A percentile compares a stretch with the other conserved stretches of the same genome.
phyloP scores from a whole-genome alignment of 2,888 invertebrate species.

The Monoplex corrugatus region DNA sequence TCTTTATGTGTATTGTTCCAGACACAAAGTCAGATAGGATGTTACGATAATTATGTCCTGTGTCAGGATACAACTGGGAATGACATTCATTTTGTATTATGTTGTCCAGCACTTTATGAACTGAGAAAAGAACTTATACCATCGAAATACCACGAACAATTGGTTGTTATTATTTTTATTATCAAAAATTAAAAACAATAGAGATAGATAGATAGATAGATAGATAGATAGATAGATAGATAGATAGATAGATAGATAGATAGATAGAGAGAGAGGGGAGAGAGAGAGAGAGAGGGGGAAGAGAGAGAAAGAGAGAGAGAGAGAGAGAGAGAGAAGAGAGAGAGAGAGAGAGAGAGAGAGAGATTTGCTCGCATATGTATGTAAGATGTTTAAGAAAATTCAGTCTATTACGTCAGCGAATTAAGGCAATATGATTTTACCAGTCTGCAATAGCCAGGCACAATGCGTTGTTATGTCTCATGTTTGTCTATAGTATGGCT shows the following conservation, averaged over 20 bases:
- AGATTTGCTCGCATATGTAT: not conserved
- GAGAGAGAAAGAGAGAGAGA: not conserved
- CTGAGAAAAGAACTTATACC: not conserved
- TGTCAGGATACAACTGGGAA: not conserved
- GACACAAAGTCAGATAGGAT: not conserved
- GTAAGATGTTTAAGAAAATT: no score
- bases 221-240: not conserved
- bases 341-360: not conserved
- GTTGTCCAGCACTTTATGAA: not conserved
- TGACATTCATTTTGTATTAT: not conserved
- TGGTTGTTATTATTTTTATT: no score
- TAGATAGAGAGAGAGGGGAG: no score
- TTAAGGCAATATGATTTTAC: no score
- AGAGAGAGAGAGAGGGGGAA: not conserved
- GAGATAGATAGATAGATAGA: not conserved
- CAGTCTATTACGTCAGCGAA: no score
- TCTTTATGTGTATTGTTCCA: no score
- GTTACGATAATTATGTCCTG: not conserved
- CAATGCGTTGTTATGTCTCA: not conserved
- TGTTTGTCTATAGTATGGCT: not conserved
- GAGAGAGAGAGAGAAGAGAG: slow-evolving; percentile 6
- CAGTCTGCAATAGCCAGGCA: not conserved
- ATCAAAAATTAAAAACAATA: not conserved
- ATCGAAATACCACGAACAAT: no score
- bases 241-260: no score